Percentiles rank a stretch among this genome's conserved stretches.
These are phyloP conservation scores for Muscicapa striata DNA, from an alignment of 2,797 vertebrate species.

Conservation along the genomic window DNA sequence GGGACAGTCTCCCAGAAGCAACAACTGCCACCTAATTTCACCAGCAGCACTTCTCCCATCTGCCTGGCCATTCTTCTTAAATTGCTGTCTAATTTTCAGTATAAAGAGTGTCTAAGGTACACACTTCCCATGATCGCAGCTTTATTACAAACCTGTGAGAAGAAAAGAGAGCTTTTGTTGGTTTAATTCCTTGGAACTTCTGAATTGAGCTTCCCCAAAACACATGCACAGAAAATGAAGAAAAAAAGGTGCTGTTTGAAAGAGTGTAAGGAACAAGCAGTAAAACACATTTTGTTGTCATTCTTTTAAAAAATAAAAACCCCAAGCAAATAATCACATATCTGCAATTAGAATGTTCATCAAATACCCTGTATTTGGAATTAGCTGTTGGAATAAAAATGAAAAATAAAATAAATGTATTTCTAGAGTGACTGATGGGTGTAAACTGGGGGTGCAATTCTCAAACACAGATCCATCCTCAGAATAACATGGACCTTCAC, in stretches of 20 bases:
- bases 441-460: neutral
- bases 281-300: neutral
- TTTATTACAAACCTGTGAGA: neutral
- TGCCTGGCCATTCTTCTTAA: slow-evolving; percentile 15
- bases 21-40: neutral
- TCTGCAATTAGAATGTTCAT: neutral
- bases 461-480: neutral
- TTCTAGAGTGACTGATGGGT: neutral
- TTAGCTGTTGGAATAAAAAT: neutral
- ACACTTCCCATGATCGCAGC: neutral
- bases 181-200: slow-evolving; percentile 13
- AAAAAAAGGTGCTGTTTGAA: neutral
- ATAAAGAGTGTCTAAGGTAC: neutral
- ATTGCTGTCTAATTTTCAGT: slow-evolving; percentile 1
- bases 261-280: neutral
- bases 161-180: neutral
- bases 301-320: neutral
- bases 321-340: neutral
- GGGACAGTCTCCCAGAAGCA: neutral
- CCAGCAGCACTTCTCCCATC: slow-evolving; percentile 10
- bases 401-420: neutral
- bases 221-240: neutral
- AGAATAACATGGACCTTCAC: neutral
- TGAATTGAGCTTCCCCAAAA: neutral
- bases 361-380: neutral